Conservation (phyloP, 53 echinoderm and acorn worm genomes). For the Apostichopus leukothele region DNA sequence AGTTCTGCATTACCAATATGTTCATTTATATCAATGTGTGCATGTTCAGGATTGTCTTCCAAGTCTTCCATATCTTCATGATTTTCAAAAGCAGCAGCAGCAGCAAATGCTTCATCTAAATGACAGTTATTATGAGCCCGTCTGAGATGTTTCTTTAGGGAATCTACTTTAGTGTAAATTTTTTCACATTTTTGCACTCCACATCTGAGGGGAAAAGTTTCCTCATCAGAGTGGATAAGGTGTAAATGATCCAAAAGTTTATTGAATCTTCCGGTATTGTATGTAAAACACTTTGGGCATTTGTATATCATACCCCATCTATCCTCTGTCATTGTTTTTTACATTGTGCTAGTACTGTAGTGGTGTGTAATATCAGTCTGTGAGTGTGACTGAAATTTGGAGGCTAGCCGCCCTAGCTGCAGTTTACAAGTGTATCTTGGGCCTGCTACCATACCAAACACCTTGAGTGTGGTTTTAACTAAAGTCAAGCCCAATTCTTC, state of each 20-base stretch:
- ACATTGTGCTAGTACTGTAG: too few relatives aligned
- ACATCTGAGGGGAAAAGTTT: slow-evolving; percentile 27
- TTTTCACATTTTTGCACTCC: slow-evolving; percentile 24
- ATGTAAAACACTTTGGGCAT: slow-evolving; percentile 2
- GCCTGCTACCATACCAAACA: too few relatives aligned
- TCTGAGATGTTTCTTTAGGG: slow-evolving; percentile 10
- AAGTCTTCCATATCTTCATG: not conserved
- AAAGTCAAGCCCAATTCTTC: too few relatives aligned
- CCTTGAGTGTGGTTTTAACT: too few relatives aligned
- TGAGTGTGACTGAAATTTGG: too few relatives aligned
- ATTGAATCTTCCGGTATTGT: slow-evolving; percentile 3
- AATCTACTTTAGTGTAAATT: slow-evolving; percentile 2
- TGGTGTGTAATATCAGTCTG: too few relatives aligned
- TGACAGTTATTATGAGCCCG: slow-evolving; percentile 2
- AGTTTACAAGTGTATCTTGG: too few relatives aligned
- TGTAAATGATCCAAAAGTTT: slow-evolving; percentile 42
- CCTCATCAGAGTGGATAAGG: slow-evolving; percentile 16
- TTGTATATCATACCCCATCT: slow-evolving; percentile 8
- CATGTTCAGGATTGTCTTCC: not conserved
- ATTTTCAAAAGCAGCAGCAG: not conserved
- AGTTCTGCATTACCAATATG: too few relatives aligned
- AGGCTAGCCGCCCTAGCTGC: too few relatives aligned
- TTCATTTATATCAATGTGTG: not conserved
- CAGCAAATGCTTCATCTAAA: not conserved
- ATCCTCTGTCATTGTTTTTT: not conserved